These are phyloP conservation scores for Arvicanthis niloticus DNA, from an alignment of 2,113 vertebrate genomes.

Conservation along the genomic window DNA sequence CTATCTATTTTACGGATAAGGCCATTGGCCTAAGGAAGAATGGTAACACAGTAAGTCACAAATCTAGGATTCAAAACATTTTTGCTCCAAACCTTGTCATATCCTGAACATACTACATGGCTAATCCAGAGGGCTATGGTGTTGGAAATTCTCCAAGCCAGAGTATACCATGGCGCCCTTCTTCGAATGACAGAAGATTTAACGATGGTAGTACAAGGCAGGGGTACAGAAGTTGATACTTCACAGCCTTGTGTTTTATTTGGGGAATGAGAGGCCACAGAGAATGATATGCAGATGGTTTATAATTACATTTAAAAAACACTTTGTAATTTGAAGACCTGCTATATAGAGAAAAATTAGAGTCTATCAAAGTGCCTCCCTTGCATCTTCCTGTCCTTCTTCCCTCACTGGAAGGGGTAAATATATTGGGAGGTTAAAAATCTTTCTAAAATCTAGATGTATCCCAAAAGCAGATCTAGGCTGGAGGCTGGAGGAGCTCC, in stretches of 20 bases:
- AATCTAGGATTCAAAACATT: slow-evolving; percentile 1
- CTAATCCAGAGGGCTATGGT: not conserved
- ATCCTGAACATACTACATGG: not conserved
- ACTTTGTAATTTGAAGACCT: slow-evolving; percentile 10
- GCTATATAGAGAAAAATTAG: slow-evolving; percentile 6
- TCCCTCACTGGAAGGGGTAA: not conserved
- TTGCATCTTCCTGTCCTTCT: slow-evolving; percentile 35
- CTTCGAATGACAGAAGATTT: slow-evolving; percentile 53
- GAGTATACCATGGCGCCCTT: slow-evolving; percentile 46
- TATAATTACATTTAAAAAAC: slow-evolving; percentile 32
- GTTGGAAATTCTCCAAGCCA: slow-evolving; percentile 46
- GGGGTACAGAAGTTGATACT: slow-evolving; percentile 56
- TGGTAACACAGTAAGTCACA: not conserved
- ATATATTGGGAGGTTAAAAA: not conserved
- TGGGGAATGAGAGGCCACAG: slow-evolving; percentile 27
- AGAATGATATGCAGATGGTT: slow-evolving; percentile 13
- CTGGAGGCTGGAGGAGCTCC: not conserved
- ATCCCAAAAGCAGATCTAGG: not conserved
- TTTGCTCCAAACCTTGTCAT: slow-evolving; percentile 17
- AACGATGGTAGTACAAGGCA: slow-evolving; percentile 55
- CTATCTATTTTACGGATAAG: not conserved
- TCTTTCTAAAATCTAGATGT: slow-evolving; percentile 14
- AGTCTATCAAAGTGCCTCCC: slow-evolving; percentile 39
- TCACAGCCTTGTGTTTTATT: slow-evolving; percentile 23
- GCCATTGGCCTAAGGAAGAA: not conserved